Conservation (phyloP, 2,797 vertebrate genomes). For the Eutrigla gurnardus region DNA sequence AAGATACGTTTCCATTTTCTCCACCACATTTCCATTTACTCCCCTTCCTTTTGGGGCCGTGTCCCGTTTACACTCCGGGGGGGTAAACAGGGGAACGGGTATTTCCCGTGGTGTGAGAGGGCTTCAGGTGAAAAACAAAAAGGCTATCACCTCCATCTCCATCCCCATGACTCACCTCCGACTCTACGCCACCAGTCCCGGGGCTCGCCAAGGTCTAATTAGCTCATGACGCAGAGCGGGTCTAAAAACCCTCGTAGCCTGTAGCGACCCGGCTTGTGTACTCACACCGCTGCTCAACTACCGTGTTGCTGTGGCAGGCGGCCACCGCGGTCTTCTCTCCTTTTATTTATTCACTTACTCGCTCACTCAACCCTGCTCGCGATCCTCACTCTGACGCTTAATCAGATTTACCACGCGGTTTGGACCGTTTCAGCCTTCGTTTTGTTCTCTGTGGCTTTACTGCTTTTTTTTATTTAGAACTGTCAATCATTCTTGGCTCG, state of each 20-base stretch:
- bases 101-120: conserved; percentile 21
- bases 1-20: conserved; percentile 48
- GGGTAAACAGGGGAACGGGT: conserved; percentile 48
- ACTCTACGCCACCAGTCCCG: conserved; percentile 53
- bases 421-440: conserved; percentile 59
- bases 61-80: conserved; percentile 62
- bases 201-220: conserved; percentile 72
- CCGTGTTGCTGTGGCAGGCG: conserved; percentile 67
- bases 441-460: conserved; percentile 57
- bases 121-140: conserved; percentile 66
- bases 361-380: conserved; percentile 74
- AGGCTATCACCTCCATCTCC: conserved; percentile 56
- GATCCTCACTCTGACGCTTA: conserved; percentile 66
- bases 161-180: conserved; percentile 66
- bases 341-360: conserved; percentile 79
- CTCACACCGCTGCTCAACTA: conserved; percentile 73
- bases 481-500: conserved; percentile 49
- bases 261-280: conserved; percentile 74
- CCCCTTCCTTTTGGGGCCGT: conserved; percentile 49
- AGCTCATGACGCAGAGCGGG: conserved; percentile 73
- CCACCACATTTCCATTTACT: conserved; percentile 46
- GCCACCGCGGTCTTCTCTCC: conserved; percentile 72
- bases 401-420: conserved; percentile 74
- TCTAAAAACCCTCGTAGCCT: conserved; percentile 65
- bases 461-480: conserved; percentile 46